Evolutionary conservation across 2,113 vertebrate genomes (phyloP).

Genomic region (Amphilophus citrinellus): DNA sequence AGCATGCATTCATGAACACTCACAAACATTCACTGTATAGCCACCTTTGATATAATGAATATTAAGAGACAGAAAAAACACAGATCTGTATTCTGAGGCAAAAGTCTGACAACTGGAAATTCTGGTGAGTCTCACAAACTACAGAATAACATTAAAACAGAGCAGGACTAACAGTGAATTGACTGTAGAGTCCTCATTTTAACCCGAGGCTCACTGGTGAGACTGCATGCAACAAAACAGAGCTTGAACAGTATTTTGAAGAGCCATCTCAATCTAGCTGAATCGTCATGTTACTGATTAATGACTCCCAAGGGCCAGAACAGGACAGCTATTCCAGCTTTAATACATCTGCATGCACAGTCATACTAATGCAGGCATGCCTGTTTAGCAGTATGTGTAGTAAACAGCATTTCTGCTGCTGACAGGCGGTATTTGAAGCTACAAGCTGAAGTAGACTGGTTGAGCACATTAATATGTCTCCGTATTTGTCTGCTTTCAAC

Average conservation of each 20-base stretch:
- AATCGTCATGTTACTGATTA: slow-evolving; percentile 37
- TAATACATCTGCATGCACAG: slow-evolving; percentile 7
- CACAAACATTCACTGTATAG: slow-evolving; percentile 49
- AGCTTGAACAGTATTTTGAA: slow-evolving; percentile 6
- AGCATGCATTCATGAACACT: slow-evolving; percentile 35
- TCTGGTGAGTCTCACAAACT: slow-evolving; percentile 2
- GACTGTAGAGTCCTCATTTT: slow-evolving; percentile 6
- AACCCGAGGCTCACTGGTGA: slow-evolving; percentile 33
- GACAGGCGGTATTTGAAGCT: slow-evolving; percentile 15
- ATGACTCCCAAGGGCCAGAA: slow-evolving; percentile 31
- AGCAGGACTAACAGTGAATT: slow-evolving; percentile 25
- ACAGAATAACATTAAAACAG: slow-evolving; percentile 11
- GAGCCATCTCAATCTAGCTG: slow-evolving; percentile 17
- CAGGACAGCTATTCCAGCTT: slow-evolving; percentile 12
- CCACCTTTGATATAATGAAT: slow-evolving; percentile 58
- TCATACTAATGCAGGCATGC: slow-evolving; percentile 19
- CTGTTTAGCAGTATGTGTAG: slow-evolving; percentile 9
- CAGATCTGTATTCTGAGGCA: slow-evolving; percentile 36
- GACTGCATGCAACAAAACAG: slow-evolving; percentile 21
- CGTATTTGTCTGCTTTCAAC: slow-evolving; percentile 15
- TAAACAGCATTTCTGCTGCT: neutral
- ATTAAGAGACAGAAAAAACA: slow-evolving; percentile 43
- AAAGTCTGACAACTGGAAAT: slow-evolving; percentile 41
- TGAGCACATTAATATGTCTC: slow-evolving; percentile 21
- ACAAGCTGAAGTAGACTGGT: slow-evolving; percentile 19